Base-by-base conservation (phyloP, 2,797 vertebrate species). In the Sebastiscus albofasciatus region DNA sequence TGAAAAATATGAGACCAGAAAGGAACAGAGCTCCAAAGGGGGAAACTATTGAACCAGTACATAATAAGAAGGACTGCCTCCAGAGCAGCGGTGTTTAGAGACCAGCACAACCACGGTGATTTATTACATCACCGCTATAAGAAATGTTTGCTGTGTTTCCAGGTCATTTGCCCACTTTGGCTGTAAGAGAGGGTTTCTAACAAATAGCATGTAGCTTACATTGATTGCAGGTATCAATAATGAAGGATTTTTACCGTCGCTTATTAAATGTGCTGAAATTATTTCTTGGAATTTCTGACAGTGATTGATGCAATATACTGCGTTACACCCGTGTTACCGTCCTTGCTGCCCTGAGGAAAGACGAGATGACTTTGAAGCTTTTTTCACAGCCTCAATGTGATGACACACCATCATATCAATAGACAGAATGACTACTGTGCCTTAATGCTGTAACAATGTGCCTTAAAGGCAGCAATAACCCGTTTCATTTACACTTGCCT, bases 311-410 rank as follows among this genome's bases (percentile, higher is more conserved):
- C 54, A 74, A 31, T 59, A 33, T 60, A 24, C 12, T 27, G 39
- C 69, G 34, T 82, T 83, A 67, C 78, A 75, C 20, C 39, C 20
- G 24, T 66, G 72, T 89, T 87, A 73, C 73, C 31, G 84, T 82
- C 64, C 33, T 65, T 33, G 12, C 60, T 67, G 67, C 68, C 72
- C 66, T 12, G 33, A 77, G 82, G 81, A 84, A 70, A 86, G 81
- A 84, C 71, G 52, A 85, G 68, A 85, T 82, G 80, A 87, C 87
- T 89, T 84, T 91, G 79, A 83, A 83, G 79, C 81, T 90, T 52
- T 84, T 85, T 89, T 77, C 74, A 79, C 77, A 81, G 49, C 54
- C 12, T 79, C 68, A 54, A 46, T 81, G 77, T 80, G 77, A 92
- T 87, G 80, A 87, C 82, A 88, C 58, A 14, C 62, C 68, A 62